Evolutionary conservation across 2,888 invertebrate genomes (phyloP), one percentile per base, ranked within the genome.

Genomic region (Mythimna loreyi): DNA sequence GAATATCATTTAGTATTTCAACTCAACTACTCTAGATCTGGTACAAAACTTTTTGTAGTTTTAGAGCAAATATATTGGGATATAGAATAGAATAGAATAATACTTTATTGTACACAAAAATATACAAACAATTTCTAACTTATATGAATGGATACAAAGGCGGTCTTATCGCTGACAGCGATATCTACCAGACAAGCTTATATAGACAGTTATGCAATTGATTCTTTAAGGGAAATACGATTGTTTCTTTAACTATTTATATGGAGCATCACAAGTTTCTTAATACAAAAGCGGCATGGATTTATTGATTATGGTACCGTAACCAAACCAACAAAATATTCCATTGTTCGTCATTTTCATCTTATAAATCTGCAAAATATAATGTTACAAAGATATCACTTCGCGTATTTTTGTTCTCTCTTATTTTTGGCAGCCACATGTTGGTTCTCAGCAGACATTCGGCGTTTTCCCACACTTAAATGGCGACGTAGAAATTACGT

Each of bases 391-490:
- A 40, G 30, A 71, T 58, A 69, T 13, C 9, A 40, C 8, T 55
- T 69, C 19, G 7, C 21, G 25, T 40, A 57, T 52, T 19, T 36
- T n/a, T n/a, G 21, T n/a, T 33, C 2, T 2, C n/a, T 23, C 16
- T 33, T 2, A 16, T 33, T 43, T 59, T 71, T 33, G 58, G 5
- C n/a, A 9, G 5, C 16, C 16, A 25, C 9, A n/a, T 43, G 19
- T 25, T 71, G 16, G 3, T 25, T 21, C 13, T 28, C 21, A 1
- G 19, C 9, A 61, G 16, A 52, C 66, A 28, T 25, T 13, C 5
- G 9, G 21, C 9, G 21, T 28, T 21, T 72, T 61, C 72, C 25
- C 72, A 68, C 40, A 30, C 71, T n/a, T 56, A 19, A n/a, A 7
- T 3, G 8, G 13, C 4, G 16, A 43, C 25, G 30, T 19, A 4